phyloP scores from a whole-genome alignment of 2,797 vertebrate species.

The Carapus acus region DNA sequence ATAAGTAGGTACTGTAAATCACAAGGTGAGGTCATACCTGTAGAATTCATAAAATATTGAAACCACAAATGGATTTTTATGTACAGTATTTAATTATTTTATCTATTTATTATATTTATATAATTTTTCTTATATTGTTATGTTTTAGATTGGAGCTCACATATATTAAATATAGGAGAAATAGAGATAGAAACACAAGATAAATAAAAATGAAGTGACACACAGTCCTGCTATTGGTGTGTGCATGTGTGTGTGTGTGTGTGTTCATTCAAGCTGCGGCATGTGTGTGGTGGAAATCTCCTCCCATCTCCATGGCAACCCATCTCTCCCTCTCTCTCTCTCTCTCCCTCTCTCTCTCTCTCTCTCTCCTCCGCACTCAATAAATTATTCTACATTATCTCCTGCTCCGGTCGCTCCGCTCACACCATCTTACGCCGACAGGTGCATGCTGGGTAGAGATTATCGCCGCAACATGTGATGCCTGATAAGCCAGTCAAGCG shows the following conservation, averaged over 20 bases:
- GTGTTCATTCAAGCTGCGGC: conserved; percentile 54
- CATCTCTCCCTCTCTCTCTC: conserved; percentile 64
- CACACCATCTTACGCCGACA: conserved; percentile 18
- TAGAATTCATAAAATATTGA: no score
- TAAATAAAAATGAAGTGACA: conserved; percentile 48
- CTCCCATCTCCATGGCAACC: conserved; percentile 76
- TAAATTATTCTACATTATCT: conserved; percentile 57
- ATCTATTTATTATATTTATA: no score
- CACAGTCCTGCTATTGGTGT: conserved; percentile 40
- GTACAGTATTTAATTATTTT: no score
- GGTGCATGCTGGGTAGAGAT: conserved; percentile 15
- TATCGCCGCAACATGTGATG: conserved; percentile 10
- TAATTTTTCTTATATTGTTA: no score
- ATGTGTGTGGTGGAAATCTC: conserved; percentile 69
- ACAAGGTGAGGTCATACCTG: no score
- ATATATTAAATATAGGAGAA: no score
- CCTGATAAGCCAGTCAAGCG: conserved; percentile 11
- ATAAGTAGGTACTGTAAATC: no score
- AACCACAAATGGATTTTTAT: no score
- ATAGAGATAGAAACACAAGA: conserved; percentile 19
- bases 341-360: conserved; percentile 66
- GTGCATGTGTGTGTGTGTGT: conserved; percentile 32
- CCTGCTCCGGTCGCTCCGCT: conserved; percentile 33
- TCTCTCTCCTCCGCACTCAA: conserved; percentile 57
- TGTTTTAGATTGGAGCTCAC: no score